These are phyloP conservation scores for Tribolium madens DNA, from an alignment of 1,140 invertebrate genomes.

Conservation along the genomic window DNA sequence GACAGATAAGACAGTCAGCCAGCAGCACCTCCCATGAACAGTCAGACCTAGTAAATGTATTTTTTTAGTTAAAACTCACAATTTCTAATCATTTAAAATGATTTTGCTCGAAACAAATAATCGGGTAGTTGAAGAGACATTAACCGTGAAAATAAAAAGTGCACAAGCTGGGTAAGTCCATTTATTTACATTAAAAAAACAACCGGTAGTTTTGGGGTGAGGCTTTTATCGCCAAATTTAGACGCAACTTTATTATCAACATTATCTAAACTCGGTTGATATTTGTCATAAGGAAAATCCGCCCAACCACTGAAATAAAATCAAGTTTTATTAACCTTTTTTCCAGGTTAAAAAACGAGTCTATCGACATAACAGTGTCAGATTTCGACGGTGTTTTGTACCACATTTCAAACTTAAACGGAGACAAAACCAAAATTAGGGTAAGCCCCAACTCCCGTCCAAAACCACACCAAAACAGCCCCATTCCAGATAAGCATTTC, in stretches of 20 bases:
- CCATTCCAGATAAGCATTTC: conserved; percentile 93
- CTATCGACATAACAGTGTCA: conserved; percentile 91
- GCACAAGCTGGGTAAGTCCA: conserved; percentile 89
- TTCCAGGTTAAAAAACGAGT: conserved; percentile 93
- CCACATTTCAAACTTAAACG: conserved; percentile 97
- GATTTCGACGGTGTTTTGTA: conserved; percentile 99
- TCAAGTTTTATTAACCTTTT: conserved; percentile 41
- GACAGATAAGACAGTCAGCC: conserved; percentile 11
- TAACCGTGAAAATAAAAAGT: conserved; percentile 96
- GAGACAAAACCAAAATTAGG: conserved; percentile 96
- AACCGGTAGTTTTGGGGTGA: conserved; percentile 48
- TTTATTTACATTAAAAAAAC: conserved; percentile 16
- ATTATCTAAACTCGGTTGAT: neutral
- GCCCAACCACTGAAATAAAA: neutral
- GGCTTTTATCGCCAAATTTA: conserved; percentile 36
- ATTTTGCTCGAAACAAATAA: conserved; percentile 99
- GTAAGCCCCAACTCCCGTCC: conserved; percentile 73
- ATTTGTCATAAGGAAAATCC: neutral
- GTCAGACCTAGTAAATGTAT: conserved; percentile 24
- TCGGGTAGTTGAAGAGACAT: conserved; percentile 95
- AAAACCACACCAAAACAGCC: neutral
- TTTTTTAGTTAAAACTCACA: conserved; percentile 6
- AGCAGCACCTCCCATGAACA: conserved; percentile 46
- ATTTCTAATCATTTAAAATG: conserved; percentile 74
- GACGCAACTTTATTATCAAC: neutral